A percentile compares a stretch with the other conserved stretches of the same genome.
phyloP scores from a whole-genome alignment of 92 coral and sea anemone species.

The Galaxea fascicularis region DNA sequence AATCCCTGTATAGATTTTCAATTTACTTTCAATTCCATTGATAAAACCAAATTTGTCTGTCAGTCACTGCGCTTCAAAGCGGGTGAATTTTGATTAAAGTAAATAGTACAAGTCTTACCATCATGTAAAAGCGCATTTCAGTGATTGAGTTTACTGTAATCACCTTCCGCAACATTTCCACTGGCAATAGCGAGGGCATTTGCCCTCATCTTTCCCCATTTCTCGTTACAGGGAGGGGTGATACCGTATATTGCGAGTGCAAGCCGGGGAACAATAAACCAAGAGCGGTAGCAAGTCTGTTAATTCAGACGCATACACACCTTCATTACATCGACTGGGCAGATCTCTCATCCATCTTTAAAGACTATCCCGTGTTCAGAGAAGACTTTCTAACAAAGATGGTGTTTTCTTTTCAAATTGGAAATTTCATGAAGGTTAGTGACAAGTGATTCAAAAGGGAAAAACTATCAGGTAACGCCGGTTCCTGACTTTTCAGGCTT shows the following conservation, averaged over 20 bases:
- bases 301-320: constrained; percentile 72
- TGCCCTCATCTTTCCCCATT: neutral
- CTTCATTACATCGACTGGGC: constrained; percentile 89
- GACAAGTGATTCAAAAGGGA: neutral
- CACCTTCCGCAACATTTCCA: neutral
- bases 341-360: constrained; percentile 77
- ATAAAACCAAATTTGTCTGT: too few species aligned
- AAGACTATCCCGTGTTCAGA: constrained; percentile 79
- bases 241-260: constrained; percentile 86
- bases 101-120: too few species aligned
- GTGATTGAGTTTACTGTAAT: too few species aligned
- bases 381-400: constrained; percentile 77
- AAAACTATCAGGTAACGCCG: too few species aligned
- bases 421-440: constrained; percentile 48
- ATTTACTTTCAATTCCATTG: too few species aligned
- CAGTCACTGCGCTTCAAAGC: too few species aligned
- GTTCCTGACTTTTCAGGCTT: too few species aligned
- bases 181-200: neutral
- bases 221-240: constrained; percentile 78
- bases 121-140: too few species aligned
- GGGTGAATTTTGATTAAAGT: too few species aligned
- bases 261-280: constrained; percentile 60
- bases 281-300: constrained; percentile 79
- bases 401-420: constrained; percentile 80
- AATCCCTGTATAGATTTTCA: too few species aligned